Conservation (phyloP, 1,140 invertebrate species). For the Artemia franciscana region DNA sequence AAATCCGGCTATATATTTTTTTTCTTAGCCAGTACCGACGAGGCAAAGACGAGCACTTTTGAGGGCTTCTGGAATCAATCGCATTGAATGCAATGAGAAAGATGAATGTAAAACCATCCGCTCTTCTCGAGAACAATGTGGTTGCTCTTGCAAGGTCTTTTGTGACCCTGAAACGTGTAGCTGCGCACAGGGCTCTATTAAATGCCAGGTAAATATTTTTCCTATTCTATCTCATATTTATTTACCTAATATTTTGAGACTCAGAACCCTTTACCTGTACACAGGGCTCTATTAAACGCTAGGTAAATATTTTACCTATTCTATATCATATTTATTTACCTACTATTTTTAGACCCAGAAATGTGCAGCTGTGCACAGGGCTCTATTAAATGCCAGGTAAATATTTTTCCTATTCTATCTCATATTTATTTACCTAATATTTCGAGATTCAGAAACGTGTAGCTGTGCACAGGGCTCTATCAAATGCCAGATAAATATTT, state of each 20-base stretch:
- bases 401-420: not conserved
- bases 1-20: not conserved
- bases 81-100: slow-evolving; percentile 81
- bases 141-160: slow-evolving; percentile 69
- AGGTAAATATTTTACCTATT: slow-evolving; percentile 27
- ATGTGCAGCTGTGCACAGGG: slow-evolving; percentile 78
- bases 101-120: slow-evolving; percentile 81
- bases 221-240: too few relatives aligned
- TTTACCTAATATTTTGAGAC: slow-evolving; percentile 73
- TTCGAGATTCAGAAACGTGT: slow-evolving; percentile 81
- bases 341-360: slow-evolving; percentile 74
- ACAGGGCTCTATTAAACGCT: slow-evolving; percentile 82
- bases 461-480: slow-evolving; percentile 80
- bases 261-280: slow-evolving; percentile 84
- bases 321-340: slow-evolving; percentile 43
- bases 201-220: slow-evolving; percentile 47
- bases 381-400: slow-evolving; percentile 80
- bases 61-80: slow-evolving; percentile 64
- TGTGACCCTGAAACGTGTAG: slow-evolving; percentile 88
- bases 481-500: slow-evolving; percentile 51
- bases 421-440: slow-evolving; percentile 69
- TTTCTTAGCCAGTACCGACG: slow-evolving; percentile 57
- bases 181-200: slow-evolving; percentile 79
- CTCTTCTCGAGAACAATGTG: slow-evolving; percentile 75
- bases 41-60: slow-evolving; percentile 64